These are phyloP conservation scores for Hydractinia symbiolongicarpus DNA, from an alignment of 30 jellyfish, hydroid and myxozoan genomes.

Conservation along the genomic window DNA sequence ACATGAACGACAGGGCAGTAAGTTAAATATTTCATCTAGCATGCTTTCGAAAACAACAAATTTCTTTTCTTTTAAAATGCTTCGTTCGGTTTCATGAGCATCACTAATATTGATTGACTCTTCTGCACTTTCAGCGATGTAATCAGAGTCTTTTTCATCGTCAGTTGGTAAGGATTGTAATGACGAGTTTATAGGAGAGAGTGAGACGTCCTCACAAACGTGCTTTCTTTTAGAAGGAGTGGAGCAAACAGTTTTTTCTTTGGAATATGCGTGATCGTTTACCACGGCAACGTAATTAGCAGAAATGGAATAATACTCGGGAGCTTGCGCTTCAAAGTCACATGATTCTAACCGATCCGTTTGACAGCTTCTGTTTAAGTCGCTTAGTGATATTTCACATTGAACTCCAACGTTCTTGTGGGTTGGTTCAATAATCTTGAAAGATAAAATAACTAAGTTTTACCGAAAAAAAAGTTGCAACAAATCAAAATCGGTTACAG, in stretches of 20 bases:
- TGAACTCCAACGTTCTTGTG: neutral
- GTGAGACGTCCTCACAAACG: neutral
- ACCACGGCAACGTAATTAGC: neutral
- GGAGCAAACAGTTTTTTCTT: neutral
- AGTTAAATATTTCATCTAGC: neutral
- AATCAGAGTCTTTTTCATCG: neutral
- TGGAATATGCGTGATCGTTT: neutral
- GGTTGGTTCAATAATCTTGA: neutral
- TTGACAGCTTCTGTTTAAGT: neutral
- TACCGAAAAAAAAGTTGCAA: too few species aligned
- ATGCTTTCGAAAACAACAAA: constrained; percentile 6
- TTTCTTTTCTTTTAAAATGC: neutral
- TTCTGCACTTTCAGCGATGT: neutral
- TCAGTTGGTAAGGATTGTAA: neutral
- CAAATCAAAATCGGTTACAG: too few species aligned
- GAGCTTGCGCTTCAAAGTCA: neutral
- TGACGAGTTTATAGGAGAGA: constrained; percentile 5
- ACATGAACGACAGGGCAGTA: neutral
- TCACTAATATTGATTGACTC: neutral
- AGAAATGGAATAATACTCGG: neutral
- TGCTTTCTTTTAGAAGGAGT: constrained; percentile 2
- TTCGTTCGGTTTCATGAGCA: neutral
- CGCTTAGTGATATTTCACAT: neutral
- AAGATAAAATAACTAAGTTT: neutral
- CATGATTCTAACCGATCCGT: neutral